phyloP scores from a whole-genome alignment of 2,113 vertebrate genomes.

The Poeciliopsis retropinna region DNA sequence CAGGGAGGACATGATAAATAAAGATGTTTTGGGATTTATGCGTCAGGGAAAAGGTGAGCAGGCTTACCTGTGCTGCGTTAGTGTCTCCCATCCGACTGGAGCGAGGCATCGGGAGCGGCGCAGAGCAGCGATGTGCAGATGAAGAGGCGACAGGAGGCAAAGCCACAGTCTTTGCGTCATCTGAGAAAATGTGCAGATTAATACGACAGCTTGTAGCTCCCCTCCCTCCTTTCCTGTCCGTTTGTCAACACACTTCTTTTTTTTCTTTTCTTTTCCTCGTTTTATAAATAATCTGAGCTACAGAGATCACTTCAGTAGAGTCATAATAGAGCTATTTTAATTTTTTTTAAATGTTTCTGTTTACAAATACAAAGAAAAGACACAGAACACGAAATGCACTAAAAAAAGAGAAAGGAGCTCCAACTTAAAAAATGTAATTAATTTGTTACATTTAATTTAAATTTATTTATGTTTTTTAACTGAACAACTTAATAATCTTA shows the following conservation, averaged over 20 bases:
- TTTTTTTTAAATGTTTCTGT: too few species aligned
- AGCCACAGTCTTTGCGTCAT: conserved; percentile 79
- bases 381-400: too few species aligned
- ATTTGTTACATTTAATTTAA: too few species aligned
- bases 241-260: conserved; percentile 4
- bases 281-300: background rate
- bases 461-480: too few species aligned
- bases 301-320: background rate
- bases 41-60: background rate
- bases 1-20: background rate
- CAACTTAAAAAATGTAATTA: too few species aligned
- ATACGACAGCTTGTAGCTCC: conserved; percentile 70
- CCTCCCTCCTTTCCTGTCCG: conserved; percentile 20
- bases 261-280: background rate
- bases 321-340: too few species aligned
- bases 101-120: conserved; percentile 62
- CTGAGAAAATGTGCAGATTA: conserved; percentile 82
- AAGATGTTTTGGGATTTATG: accelerated
- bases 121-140: conserved; percentile 46
- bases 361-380: too few species aligned
- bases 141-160: conserved; percentile 52
- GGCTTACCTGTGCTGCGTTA: conserved; percentile 72
- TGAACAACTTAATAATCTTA: too few species aligned
- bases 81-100: conserved; percentile 65
- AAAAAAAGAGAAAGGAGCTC: too few species aligned